Conservation (phyloP, 2,113 vertebrate genomes). For the Brachypteracias leptosomus region DNA sequence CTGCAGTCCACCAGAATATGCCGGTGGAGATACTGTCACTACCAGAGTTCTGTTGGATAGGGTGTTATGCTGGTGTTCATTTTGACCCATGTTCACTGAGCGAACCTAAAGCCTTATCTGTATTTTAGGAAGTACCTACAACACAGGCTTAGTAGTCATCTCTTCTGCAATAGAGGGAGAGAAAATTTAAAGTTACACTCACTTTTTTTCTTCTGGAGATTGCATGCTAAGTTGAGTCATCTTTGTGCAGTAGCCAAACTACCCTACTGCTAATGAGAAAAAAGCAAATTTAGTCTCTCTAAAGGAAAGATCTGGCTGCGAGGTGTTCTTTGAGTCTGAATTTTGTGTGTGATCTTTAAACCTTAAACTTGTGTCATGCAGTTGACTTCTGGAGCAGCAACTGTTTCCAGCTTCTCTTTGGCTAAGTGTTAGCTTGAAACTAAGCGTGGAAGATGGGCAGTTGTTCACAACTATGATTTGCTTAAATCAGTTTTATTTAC, state of each 20-base stretch:
- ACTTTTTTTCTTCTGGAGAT: not conserved
- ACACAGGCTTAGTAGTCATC: accelerated
- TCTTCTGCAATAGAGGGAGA: not conserved
- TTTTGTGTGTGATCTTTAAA: not conserved
- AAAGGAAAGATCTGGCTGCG: not conserved
- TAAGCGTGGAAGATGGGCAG: not conserved
- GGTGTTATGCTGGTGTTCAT: accelerated
- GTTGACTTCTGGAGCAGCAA: not conserved
- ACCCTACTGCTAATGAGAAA: not conserved
- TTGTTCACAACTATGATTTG: not conserved
- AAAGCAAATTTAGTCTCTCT: not conserved
- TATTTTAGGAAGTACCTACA: accelerated
- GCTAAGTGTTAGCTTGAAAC: not conserved
- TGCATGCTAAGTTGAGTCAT: not conserved
- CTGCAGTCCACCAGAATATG: accelerated
- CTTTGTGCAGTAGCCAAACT: not conserved
- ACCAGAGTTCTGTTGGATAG: accelerated
- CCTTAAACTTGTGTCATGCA: not conserved
- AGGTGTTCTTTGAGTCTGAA: not conserved
- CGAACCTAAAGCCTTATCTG: accelerated
- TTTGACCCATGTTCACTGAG: not conserved
- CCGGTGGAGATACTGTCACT: accelerated
- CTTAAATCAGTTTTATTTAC: not conserved
- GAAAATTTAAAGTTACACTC: not conserved
- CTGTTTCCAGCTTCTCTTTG: not conserved